Base-by-base conservation (phyloP, 2,888 invertebrate species). In the Ennomos quercinarius region DNA sequence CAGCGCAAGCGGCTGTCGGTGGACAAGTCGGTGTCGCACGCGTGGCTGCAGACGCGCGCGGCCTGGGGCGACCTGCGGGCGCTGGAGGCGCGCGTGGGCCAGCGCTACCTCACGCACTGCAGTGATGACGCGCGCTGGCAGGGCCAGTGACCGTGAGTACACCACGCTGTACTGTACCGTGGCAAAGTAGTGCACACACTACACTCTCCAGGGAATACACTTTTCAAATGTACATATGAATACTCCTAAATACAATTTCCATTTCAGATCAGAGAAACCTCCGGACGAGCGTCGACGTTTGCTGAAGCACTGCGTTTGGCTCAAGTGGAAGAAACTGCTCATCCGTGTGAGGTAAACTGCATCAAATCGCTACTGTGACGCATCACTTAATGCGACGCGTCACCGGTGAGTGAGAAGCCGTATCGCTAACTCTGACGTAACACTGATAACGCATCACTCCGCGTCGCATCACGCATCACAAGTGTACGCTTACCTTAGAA, bases 1-100 rank as follows among this genome's bases (percentile, higher is more conserved):
- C 97, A 98, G 84, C 95, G 98, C 76, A 99, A 99, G 89, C 95
- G 99, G 27, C 98, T 96, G 80, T 98, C 98, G 0, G 99, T 99
- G 56, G 99, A 99, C 92, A 99, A 99, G 93, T 98, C 99, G 59
- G 94, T 99, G 66, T 94, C 95, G 74, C 99, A 99, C 89, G 95
- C 96, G 71, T 99, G 99, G 99, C 94, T 99, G 70, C 99, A 99
- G 95, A 98, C 98, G 86, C 96, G 96, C 81, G 96, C 97, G 85
- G 98, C 99, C 6, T 99, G 99, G 98, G 95, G 95, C 72, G 99
- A 99, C 92, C 93, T 99, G 76, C 95, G 99, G 54, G 95, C 95
- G 73, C 93, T 99, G 54, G 99, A 99, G 92, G 64, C 62, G 0
- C 77, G 84, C 59, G 89, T 88, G 34, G 88, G 86, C 53, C 37